phyloP scores from a whole-genome alignment of 2,797 vertebrate genomes.

The Taeniopygia guttata region DNA sequence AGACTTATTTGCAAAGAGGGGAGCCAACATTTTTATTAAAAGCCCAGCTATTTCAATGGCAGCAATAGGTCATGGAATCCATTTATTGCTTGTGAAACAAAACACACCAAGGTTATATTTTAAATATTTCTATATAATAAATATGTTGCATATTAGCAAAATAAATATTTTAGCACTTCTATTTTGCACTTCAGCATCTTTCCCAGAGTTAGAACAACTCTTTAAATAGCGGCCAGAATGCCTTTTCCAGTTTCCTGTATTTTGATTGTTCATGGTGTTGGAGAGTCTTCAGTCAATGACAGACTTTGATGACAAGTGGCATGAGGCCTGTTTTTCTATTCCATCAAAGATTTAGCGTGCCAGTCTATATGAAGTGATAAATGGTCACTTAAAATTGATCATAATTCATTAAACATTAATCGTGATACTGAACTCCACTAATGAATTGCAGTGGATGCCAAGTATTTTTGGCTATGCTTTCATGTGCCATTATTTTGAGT shows the following conservation, averaged over 20 bases:
- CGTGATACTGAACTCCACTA: conserved; percentile 4
- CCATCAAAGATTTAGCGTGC: not conserved
- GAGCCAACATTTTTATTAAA: not conserved
- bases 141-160: not conserved
- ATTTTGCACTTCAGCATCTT: not conserved
- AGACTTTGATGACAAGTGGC: not conserved
- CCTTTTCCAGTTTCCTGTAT: not conserved
- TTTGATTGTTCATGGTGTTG: not conserved
- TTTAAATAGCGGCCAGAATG: not conserved
- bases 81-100: not conserved
- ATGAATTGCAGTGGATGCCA: not conserved
- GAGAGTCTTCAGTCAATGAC: not conserved
- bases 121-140: not conserved
- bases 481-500: conserved; percentile 7
- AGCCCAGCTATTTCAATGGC: not conserved
- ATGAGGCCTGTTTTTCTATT: not conserved
- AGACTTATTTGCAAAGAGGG: not conserved
- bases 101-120: not conserved
- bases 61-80: not conserved
- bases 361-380: not conserved
- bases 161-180: not conserved
- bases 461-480: conserved; percentile 7
- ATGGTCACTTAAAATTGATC: conserved; percentile 14
- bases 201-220: not conserved
- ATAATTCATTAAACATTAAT: conserved; percentile 15